Base-by-base conservation (phyloP, 2,888 invertebrate species). In the Helleia helle region DNA sequence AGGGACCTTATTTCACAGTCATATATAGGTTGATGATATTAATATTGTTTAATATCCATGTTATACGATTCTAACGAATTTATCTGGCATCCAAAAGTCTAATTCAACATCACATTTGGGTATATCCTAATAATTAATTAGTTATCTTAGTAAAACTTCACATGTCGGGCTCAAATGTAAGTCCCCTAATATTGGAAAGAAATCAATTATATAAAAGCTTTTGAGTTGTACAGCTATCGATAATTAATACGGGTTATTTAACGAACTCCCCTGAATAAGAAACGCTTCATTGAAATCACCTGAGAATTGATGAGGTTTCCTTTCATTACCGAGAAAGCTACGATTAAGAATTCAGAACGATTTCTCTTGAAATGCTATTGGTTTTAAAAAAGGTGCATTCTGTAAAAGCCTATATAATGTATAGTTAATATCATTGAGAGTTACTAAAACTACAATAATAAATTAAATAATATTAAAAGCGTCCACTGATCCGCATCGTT, bases 191-290 rank as follows among this genome's bases (percentile, higher is more conserved):
- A n/a, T n/a, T 26, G 17, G 25, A 22, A 49, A 70, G 71, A 66
- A 72, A 73, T 77, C 64, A 68, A 69, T 64, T 60, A 54, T 56
- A 58, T 53, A 46, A 51, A 43, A 52, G 48, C 50, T 64, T 66
- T 69, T 59, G 60, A 54, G 56, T 57, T 57, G 59, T 62, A 65
- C 57, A 61, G 56, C 59, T 63, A 64, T 70, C 63, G 64, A 69
- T 76, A 75, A 77, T 75, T 72, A 77, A 76, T 79, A 70, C 66
- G 59, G 54, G 59, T 59, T 77, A 77, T 74, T 72, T 73, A 67
- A 67, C 62, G 60, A 67, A 70, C 67, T 61, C 53, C 57, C 6
- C 50, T 67, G 65, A 69, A 71, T 72, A 66, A 71, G 73, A 68
- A 63, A 58, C 52, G 64, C 47, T 63, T 69, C 65, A 73, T 76